Conservation (phyloP, 2,797 vertebrate species). For the Adrianichthys oophorus region DNA sequence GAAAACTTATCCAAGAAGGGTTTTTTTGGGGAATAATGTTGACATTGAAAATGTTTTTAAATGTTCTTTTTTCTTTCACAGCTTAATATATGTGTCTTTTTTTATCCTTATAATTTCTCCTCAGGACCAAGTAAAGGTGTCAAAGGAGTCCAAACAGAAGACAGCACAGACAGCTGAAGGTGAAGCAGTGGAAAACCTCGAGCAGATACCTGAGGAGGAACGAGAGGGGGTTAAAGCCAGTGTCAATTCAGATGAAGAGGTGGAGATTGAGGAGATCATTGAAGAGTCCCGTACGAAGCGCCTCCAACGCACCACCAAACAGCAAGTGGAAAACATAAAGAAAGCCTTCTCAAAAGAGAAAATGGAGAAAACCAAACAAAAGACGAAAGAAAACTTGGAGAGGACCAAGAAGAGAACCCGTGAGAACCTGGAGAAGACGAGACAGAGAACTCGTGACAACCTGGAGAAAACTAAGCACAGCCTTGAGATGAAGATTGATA, state of each 20-base stretch:
- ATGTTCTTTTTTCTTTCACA: constrained; percentile 5
- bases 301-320: constrained; percentile 88
- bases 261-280: constrained; percentile 93
- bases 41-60: constrained; percentile 4
- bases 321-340: constrained; percentile 93
- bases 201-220: constrained; percentile 81
- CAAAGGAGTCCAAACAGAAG: constrained; percentile 84
- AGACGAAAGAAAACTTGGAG: constrained; percentile 93
- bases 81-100: constrained; percentile 14
- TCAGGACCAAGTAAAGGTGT: constrained; percentile 89
- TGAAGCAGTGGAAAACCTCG: constrained; percentile 64
- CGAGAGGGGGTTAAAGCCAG: constrained; percentile 71
- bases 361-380: constrained; percentile 91
- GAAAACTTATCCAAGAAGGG: too few relatives aligned
- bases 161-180: constrained; percentile 70
- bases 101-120: constrained; percentile 15
- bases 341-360: constrained; percentile 97
- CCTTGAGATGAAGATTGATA: constrained; percentile 92
- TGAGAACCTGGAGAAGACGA: constrained; percentile 93
- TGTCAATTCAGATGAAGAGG: constrained; percentile 90
- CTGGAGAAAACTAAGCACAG: constrained; percentile 92
- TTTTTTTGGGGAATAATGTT: background rate
- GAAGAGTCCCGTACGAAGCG: constrained; percentile 93
- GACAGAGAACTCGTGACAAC: constrained; percentile 88
- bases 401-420: constrained; percentile 91